A percentile compares a stretch with the other conserved stretches of the same genome.
Conservation (phyloP, 2,888 invertebrate species). For the Oxyteleia sp. region DNA sequence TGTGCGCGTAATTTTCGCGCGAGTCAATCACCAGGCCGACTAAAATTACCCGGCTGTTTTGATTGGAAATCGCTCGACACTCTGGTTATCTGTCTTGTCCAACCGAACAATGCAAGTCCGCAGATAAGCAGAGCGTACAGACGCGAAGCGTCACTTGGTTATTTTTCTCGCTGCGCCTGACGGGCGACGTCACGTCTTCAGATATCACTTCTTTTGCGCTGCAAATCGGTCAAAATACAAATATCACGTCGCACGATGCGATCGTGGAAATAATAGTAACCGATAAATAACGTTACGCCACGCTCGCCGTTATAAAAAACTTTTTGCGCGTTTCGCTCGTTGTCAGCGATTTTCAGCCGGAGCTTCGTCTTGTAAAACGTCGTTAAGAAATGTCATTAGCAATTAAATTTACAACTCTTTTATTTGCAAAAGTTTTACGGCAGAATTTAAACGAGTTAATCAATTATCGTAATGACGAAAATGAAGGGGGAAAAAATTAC, state of each 20-base stretch:
- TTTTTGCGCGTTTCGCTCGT: slow-evolving; percentile 32
- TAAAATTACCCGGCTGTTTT: slow-evolving; percentile 25
- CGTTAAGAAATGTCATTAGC: too few species aligned
- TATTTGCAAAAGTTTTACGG: too few species aligned
- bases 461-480: too few species aligned
- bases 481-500: too few species aligned
- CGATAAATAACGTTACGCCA: slow-evolving; percentile 35
- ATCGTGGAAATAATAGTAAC: slow-evolving; percentile 35
- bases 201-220: slow-evolving; percentile 28
- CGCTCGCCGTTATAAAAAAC: slow-evolving; percentile 27
- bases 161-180: too few species aligned
- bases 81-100: neutral
- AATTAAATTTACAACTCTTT: too few species aligned
- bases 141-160: slow-evolving; percentile 4
- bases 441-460: too few species aligned
- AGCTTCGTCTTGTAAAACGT: too few species aligned
- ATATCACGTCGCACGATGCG: slow-evolving; percentile 39
- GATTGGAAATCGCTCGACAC: slow-evolving; percentile 18
- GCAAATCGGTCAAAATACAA: slow-evolving; percentile 48
- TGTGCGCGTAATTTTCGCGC: neutral
- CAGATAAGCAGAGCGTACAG: too few species aligned
- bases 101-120: too few species aligned
- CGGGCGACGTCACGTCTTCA: slow-evolving; percentile 24
- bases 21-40: too few species aligned
- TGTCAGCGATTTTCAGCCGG: slow-evolving; percentile 11